These are phyloP conservation scores for Didymodactylos carnosus DNA, from an alignment of 2,888 invertebrate species.

Conservation along the genomic window DNA sequence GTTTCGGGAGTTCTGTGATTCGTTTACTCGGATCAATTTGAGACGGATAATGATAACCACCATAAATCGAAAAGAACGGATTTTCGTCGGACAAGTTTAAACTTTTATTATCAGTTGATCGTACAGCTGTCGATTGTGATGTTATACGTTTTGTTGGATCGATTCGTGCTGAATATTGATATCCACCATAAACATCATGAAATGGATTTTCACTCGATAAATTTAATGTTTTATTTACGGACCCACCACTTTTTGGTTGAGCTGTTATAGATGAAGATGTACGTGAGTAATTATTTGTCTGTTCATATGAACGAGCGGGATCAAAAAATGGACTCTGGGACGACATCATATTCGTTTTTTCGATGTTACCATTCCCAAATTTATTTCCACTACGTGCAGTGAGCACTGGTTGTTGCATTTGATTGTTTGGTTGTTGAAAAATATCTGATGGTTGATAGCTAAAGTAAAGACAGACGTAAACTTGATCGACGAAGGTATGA, in stretches of 20 bases:
- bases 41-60: neutral
- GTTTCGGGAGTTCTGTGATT: neutral
- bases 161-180: neutral
- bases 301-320: neutral
- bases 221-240: neutral
- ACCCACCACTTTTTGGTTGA: neutral
- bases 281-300: neutral
- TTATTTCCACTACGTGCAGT: neutral
- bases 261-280: neutral
- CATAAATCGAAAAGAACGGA: neutral
- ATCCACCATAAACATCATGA: neutral
- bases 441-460: neutral
- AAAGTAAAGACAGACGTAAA: too few relatives aligned
- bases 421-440: neutral
- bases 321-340: neutral
- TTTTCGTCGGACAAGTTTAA: neutral
- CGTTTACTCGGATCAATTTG: neutral
- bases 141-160: neutral
- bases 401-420: too few relatives aligned
- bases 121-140: neutral
- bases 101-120: neutral
- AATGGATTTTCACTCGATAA: neutral
- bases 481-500: too few relatives aligned
- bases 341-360: neutral
- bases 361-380: neutral